Percentiles rank a stretch among this genome's conserved stretches.
These are phyloP conservation scores for Sesia bembeciformis DNA, from an alignment of 2,888 invertebrate genomes.

Conservation along the genomic window DNA sequence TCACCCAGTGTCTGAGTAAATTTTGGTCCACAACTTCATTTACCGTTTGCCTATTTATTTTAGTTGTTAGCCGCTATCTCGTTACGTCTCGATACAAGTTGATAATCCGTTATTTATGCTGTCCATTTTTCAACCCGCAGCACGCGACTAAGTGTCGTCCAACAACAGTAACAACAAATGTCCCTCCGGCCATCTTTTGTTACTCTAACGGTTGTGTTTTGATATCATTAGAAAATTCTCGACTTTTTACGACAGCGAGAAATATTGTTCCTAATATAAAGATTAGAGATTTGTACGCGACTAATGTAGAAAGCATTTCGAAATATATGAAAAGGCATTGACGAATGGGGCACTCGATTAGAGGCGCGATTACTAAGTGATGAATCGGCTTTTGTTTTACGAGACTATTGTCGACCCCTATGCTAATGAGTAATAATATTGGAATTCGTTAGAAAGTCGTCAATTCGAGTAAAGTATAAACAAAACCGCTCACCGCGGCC, in stretches of 20 bases:
- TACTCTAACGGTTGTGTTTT: conserved; percentile 61
- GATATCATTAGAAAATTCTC: conserved; percentile 65
- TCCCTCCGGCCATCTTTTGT: conserved; percentile 54
- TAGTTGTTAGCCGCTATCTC: conserved; percentile 54
- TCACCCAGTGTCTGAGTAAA: conserved; percentile 17
- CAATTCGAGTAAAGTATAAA: conserved; percentile 22
- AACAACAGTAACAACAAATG: conserved; percentile 34
- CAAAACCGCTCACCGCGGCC: conserved; percentile 39
- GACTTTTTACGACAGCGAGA: conserved; percentile 48
- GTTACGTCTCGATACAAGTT: conserved; percentile 56
- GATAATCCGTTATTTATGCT: conserved; percentile 71
- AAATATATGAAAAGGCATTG: conserved; percentile 26
- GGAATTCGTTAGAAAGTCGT: conserved; percentile 18
- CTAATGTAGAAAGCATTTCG: conserved; percentile 50
- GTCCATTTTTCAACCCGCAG: conserved; percentile 54
- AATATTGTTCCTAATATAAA: conserved; percentile 54
- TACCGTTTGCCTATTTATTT: conserved; percentile 64
- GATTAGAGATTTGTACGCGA: conserved; percentile 44
- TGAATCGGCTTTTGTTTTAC: conserved; percentile 7
- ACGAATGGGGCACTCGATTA: conserved; percentile 40
- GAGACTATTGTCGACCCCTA: conserved; percentile 3
- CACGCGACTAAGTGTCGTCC: conserved; percentile 54
- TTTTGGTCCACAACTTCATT: conserved; percentile 47
- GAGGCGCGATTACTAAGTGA: conserved; percentile 21
- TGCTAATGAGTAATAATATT: conserved; percentile 13